Base-by-base conservation (phyloP, 2,888 invertebrate species). In the Cataglyphis altisquamis region DNA sequence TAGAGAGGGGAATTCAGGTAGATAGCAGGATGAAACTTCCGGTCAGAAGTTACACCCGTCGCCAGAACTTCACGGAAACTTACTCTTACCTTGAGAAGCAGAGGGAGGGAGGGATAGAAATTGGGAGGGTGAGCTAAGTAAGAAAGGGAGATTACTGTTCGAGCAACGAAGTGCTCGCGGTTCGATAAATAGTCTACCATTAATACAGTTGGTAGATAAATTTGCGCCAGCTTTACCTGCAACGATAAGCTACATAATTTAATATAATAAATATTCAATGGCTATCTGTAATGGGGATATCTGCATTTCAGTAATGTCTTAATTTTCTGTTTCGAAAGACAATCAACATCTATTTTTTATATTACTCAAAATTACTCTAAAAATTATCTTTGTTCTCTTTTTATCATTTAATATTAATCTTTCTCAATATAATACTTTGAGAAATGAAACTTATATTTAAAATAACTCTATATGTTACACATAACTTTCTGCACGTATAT, bases 111-210 rank as follows among this genome's bases (percentile, higher is more conserved):
- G 25, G 60, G 57, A n/a, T 9, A 29, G 32, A 62, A 48, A 72
- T 68, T 15, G 8, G 8, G 10, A 41, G 48, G 45, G 25, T 67
- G 64, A 4, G 55, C 52, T 64, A 68, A 70, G 72, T 62, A 57
- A 62, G 63, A 66, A 78, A 57, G 74, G 45, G 66, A 52, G 73
- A 52, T 78, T 67, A 70, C 39, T 39, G 21, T 74, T 45, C 66
- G 73, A 77, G 32, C 57, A 68, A 64, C 48, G 60, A 87, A 84
- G 78, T 82, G 72, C 63, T 67, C 80, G 81, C 72, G 83, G 84
- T 85, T 83, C 84, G 86, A 86, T 90, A 90, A 89, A 89, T 87
- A 85, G 67, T 78, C 52, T 74, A 70, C 84, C 29, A 68, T 77
- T 77, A 77, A 77, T 77, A 77, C n/a, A 25, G 9, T 29, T 70